Base-by-base conservation (phyloP, 92 coral and sea anemone genomes). In the Heliopora coerulea region DNA sequence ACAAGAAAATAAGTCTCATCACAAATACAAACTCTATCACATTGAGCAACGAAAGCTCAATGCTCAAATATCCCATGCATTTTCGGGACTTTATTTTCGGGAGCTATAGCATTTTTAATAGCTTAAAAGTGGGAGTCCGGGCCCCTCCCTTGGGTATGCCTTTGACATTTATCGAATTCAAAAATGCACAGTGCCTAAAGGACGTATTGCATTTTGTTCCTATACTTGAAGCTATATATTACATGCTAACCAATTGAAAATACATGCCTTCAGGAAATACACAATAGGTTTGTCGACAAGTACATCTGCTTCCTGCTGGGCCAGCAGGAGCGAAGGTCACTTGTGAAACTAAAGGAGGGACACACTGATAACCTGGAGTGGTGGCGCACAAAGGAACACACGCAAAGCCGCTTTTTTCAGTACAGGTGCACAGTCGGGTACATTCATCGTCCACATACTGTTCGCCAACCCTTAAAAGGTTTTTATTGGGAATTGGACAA, bases 361-460 rank as follows among this genome's bases (percentile, higher is more conserved):
- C n/a, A 52, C 76, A 69, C 25, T 9, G 25, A 9, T 2, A 27
- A 34, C 49, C 30, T 29, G 76, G 62, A 17, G 74, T 44, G 14
- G 28, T 52, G 15, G 62, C 62, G 32, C 76, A 69, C n/a, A 69
- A 54, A 3, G 76, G 29, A 29, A 23, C 12, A 48, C 74, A 67
- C 1, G 57, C 58, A 12, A 48, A 39, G 27, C 8, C 59, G 59
- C 59, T 23, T 8, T 24, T 2, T 9, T 26, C 58, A 31, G 27
- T 48, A 67, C 74, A 67, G 9, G 59, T 67, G n/a, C 74, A 67
- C 29, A 67, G 15, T 25, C 58, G 49, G 49, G 74, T 67, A 67
- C 74, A 67, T 44, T 67, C 19, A 48, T 67, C 74, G 28, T 67
- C 48, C 8, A 50, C 54, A 30, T 67, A 48, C 59, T 67, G 57